Evolutionary conservation across 2,888 invertebrate species (phyloP).

Genomic region (Onchidella celtica): DNA sequence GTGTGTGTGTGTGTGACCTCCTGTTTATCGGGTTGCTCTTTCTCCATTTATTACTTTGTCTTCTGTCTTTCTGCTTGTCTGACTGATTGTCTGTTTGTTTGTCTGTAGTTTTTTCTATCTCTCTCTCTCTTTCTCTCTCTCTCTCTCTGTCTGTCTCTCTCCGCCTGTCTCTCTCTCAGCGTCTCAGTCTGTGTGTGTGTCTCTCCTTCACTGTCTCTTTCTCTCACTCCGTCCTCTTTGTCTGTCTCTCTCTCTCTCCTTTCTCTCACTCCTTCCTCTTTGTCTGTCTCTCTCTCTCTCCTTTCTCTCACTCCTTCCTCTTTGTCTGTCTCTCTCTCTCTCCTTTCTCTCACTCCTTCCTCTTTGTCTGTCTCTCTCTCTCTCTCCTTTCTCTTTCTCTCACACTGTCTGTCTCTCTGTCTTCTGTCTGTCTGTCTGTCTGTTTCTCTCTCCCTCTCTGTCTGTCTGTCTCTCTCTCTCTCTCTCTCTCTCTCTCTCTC

Average conservation of each 20-base stretch:
- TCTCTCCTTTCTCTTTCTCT: neutral
- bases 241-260: neutral
- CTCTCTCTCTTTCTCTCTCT: neutral
- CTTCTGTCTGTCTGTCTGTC: neutral
- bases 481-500: conserved; percentile 29
- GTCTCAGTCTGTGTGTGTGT: neutral
- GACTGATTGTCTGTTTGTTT: neutral
- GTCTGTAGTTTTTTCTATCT: neutral
- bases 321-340: no score
- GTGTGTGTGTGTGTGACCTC: no score
- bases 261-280: no score
- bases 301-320: no score
- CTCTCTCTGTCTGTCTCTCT: neutral
- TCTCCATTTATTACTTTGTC: neutral
- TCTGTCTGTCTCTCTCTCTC: conserved; percentile 17
- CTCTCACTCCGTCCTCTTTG: conserved; percentile 22
- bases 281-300: no score
- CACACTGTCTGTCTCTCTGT: conserved; percentile 10
- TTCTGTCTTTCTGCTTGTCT: conserved; percentile 28
- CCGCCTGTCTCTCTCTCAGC: neutral
- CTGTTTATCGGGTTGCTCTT: no score
- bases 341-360: no score
- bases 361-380: no score
- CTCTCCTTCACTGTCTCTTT: neutral
- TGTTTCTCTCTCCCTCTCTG: no score